Evolutionary conservation across 2,888 invertebrate genomes (phyloP), one percentile per base, ranked within the genome.

Genomic region (Volucella bombylans): DNA sequence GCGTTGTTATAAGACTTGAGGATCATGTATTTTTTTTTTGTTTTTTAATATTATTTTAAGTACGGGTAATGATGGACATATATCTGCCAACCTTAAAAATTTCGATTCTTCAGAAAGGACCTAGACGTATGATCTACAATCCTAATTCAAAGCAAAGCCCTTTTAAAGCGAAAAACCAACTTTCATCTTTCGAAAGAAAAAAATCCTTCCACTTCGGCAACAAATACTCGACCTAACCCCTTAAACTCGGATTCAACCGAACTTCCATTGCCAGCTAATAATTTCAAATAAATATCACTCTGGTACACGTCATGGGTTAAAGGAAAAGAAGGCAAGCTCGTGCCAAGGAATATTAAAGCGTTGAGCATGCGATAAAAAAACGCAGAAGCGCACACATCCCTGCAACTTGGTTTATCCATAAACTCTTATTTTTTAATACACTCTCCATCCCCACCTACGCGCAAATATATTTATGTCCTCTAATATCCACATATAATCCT

Each of bases 401-500:
- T 41, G 38, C 39, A 65, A 39, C 39, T 47, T 65, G 54, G 52
- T 81, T 59, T 61, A 67, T 18, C 69, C 54, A 74, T 79, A 79
- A 79, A 83, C 65, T 83, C 79, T 59, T 54, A 74, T 79, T 83
- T 83, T 83, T 83, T 83, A 83, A 83, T 79, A 79, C 83, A 69
- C 73, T 79, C 69, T 59, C 64, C 41, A 59, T 31, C 31, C 31
- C 31, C 6, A 31, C 31, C 31, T 6, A 31, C 31, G 1, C 31
- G 31, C 31, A 31, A 57, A 69, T 38, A 49, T 79, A 74, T 82
- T 82, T 82, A 79, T 79, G 73, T 47, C 64, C 55, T 64, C 55
- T 74, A 57, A 67, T 67, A 74, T 67, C 65, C 64, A 50, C 43
- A 59, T 57, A 67, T 67, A 67, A 52, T 74, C 65, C 73, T 59